Conservation (phyloP, 2,888 invertebrate genomes). For the Cyclophora albipunctata region DNA sequence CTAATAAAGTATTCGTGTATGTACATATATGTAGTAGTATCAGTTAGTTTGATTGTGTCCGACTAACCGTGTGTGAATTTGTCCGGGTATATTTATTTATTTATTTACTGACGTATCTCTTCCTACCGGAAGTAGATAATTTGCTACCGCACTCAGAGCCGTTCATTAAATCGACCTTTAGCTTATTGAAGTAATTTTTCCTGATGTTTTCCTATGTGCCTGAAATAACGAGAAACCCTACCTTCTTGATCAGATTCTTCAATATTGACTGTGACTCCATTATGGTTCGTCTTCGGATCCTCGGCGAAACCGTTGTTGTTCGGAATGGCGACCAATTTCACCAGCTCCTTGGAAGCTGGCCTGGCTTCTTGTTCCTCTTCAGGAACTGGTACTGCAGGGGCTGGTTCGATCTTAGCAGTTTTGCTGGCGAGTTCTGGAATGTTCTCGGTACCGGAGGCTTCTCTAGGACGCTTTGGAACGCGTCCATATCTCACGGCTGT, state of each 20-base stretch:
- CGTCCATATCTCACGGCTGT: conserved; percentile 96
- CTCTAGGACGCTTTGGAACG: conserved; percentile 94
- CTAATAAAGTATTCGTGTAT: too few species aligned
- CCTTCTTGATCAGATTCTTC: conserved; percentile 35
- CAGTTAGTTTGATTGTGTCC: too few species aligned
- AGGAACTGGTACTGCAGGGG: conserved; percentile 9
- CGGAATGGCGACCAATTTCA: conserved; percentile 76
- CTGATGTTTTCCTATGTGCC: too few species aligned
- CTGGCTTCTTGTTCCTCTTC: conserved; percentile 28
- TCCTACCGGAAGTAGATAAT: too few species aligned
- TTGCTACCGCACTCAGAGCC: too few species aligned
- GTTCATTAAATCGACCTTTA: too few species aligned
- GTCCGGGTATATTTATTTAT: too few species aligned
- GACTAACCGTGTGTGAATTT: too few species aligned
- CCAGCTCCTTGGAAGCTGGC: conserved; percentile 40
- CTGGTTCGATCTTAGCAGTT: conserved; percentile 2
- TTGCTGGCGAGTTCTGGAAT: conserved; percentile 31
- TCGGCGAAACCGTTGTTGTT: conserved; percentile 92
- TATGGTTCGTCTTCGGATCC: conserved; percentile 78
- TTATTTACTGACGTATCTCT: too few species aligned
- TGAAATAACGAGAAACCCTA: conserved; percentile 4
- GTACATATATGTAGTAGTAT: too few species aligned
- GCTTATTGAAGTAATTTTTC: too few species aligned
- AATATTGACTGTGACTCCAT: conserved; percentile 25
- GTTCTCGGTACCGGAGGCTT: conserved; percentile 50